Conservation (phyloP, 2,888 invertebrate genomes). For the Monochamus alternatus region DNA sequence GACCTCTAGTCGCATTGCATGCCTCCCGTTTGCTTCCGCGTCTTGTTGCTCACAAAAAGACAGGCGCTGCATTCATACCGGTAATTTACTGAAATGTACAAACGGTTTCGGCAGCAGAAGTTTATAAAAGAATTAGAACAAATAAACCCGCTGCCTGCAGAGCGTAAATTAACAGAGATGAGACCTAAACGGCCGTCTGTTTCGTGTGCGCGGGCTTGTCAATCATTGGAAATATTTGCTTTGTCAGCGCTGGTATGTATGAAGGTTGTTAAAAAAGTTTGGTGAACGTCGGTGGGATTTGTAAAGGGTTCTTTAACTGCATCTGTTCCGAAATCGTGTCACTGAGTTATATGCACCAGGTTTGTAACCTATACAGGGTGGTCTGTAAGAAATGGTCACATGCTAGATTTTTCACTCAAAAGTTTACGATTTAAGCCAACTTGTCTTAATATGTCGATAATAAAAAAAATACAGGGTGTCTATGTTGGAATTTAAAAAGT, state of each 20-base stretch:
- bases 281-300: not conserved
- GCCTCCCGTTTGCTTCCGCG: not conserved
- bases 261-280: not conserved
- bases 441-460: too few relatives aligned
- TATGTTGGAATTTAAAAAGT: too few relatives aligned
- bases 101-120: not conserved
- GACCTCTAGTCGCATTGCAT: not conserved
- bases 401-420: too few relatives aligned
- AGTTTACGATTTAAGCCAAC: too few relatives aligned
- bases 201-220: not conserved
- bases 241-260: not conserved
- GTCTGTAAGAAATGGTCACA: too few relatives aligned
- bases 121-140: constrained; percentile 12
- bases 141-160: constrained; percentile 8
- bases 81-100: constrained; percentile 16
- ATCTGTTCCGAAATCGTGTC: too few relatives aligned
- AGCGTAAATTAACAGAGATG: constrained; percentile 1
- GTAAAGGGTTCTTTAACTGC: not conserved
- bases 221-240: not conserved
- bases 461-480: too few relatives aligned
- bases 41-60: constrained; percentile 2
- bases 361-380: too few relatives aligned
- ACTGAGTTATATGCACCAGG: too few relatives aligned
- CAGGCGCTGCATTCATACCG: constrained; percentile 4
- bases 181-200: constrained; percentile 4